A percentile compares a stretch with the other conserved stretches of the same genome.
Evolutionary conservation across 2,888 invertebrate species (phyloP).

Genomic region (Smittia sp.): DNA sequence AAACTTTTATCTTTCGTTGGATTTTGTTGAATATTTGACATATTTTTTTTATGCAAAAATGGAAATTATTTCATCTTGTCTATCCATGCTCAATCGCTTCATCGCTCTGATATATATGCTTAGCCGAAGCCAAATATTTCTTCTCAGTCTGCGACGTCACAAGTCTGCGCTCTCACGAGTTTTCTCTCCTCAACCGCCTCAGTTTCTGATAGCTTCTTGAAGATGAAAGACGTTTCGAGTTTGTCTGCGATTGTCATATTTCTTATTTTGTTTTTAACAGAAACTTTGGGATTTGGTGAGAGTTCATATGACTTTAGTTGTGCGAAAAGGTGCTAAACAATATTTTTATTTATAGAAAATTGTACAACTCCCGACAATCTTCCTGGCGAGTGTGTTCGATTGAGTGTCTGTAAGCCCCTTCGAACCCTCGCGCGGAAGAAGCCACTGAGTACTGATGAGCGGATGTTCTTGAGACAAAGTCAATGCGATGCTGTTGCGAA

Average conservation of each 20-base stretch:
- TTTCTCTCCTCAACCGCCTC: background rate
- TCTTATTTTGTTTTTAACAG: background rate
- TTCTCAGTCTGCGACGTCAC: no score
- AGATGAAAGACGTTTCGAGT: slow-evolving; percentile 4
- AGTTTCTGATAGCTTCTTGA: background rate
- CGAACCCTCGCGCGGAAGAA: background rate
- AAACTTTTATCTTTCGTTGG: no score
- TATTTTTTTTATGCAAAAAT: no score
- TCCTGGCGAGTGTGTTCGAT: background rate
- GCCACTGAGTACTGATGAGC: background rate
- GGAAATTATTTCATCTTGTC: no score
- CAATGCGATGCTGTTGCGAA: background rate
- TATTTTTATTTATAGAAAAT: background rate
- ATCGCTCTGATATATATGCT: no score
- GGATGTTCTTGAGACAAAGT: background rate
- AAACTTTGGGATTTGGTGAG: background rate
- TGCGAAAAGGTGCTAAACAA: background rate
- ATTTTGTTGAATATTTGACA: no score
- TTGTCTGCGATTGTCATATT: background rate
- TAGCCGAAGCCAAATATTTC: no score
- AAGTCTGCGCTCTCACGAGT: background rate
- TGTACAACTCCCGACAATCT: background rate
- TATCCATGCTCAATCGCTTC: no score
- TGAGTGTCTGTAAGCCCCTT: background rate
- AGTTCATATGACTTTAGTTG: background rate